These are phyloP conservation scores for Drosophila pseudoananassae DNA, from an alignment of 1,140 invertebrate genomes.

Conservation along the genomic window DNA sequence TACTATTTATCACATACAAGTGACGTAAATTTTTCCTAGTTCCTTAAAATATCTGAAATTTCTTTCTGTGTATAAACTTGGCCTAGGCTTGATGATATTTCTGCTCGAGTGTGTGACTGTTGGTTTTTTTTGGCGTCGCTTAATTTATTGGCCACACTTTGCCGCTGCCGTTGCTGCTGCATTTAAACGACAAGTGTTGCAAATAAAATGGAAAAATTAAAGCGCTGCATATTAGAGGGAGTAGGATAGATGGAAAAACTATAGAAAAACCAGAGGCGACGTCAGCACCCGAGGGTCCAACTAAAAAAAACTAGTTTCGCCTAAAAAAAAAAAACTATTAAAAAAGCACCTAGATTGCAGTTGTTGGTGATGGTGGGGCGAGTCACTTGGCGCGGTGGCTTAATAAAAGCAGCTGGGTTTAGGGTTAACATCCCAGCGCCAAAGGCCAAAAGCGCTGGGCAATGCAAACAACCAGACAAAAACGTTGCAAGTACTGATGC, in stretches of 20 bases:
- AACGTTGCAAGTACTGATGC: slow-evolving; percentile 43
- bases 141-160: slow-evolving; percentile 82
- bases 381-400: slow-evolving; percentile 66
- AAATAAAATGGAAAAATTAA: slow-evolving; percentile 81
- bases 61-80: neutral
- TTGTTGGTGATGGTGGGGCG: slow-evolving; percentile 34
- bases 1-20: too few species aligned
- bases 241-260: slow-evolving; percentile 16
- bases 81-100: slow-evolving; percentile 43
- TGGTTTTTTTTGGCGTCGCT: slow-evolving; percentile 47
- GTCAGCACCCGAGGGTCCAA: slow-evolving; percentile 66
- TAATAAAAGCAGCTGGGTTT: slow-evolving; percentile 76
- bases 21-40: too few species aligned
- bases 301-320: slow-evolving; percentile 65
- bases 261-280: slow-evolving; percentile 57
- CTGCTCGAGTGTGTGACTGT: slow-evolving; percentile 27
- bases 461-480: slow-evolving; percentile 76
- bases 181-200: slow-evolving; percentile 82
- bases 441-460: slow-evolving; percentile 79
- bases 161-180: slow-evolving; percentile 50
- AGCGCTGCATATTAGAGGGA: slow-evolving; percentile 71
- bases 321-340: slow-evolving; percentile 55
- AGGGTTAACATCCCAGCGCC: slow-evolving; percentile 71
- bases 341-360: slow-evolving; percentile 65
- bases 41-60: neutral